phyloP scores from a whole-genome alignment of 2,797 vertebrate genomes.

The Poecilia gillii region DNA sequence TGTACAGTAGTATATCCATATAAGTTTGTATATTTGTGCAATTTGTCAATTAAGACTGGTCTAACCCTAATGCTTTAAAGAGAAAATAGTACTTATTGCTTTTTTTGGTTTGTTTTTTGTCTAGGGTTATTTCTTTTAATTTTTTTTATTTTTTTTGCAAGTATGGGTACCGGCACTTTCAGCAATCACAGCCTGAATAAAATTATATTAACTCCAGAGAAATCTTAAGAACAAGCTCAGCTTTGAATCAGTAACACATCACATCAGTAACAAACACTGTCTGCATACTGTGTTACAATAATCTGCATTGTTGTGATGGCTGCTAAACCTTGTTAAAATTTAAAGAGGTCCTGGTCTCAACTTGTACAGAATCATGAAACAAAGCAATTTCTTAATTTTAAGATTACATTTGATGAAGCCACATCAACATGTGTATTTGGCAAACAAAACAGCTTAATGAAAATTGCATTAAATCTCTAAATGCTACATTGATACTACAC shows the following conservation, averaged over 20 bases:
- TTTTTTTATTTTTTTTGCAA: neutral
- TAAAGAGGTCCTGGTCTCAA: neutral
- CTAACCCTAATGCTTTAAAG: neutral
- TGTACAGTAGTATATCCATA: neutral
- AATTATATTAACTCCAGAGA: neutral
- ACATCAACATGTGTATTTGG: neutral
- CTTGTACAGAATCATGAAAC: neutral
- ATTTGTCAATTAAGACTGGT: neutral
- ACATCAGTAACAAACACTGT: neutral
- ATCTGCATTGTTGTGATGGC: neutral
- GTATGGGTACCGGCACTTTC: neutral
- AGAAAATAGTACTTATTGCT: neutral
- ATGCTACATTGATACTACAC: too few species aligned
- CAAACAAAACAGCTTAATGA: neutral
- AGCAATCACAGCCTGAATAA: neutral
- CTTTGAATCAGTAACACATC: too few species aligned
- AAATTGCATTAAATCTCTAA: too few species aligned
- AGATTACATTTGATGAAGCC: neutral
- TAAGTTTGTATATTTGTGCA: neutral
- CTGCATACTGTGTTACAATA: neutral
- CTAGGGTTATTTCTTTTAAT: neutral
- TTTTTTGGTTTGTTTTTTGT: neutral
- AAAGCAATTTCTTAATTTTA: neutral
- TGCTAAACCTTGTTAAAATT: neutral
- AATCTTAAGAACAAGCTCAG: neutral